Conservation (phyloP, 1,140 invertebrate species). For the Psix sp. region DNA sequence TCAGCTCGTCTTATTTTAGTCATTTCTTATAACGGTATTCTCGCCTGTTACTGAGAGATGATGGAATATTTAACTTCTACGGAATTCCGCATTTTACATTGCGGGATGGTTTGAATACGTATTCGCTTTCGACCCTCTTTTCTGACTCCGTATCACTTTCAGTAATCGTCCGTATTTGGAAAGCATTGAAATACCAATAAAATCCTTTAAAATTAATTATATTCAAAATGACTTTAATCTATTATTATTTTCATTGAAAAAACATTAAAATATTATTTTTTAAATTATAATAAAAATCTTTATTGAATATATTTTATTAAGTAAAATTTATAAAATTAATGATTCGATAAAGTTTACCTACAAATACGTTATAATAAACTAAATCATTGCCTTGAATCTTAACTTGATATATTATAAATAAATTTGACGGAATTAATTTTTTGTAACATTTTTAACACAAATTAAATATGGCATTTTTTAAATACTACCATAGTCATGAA, state of each 20-base stretch:
- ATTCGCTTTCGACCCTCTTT: conserved; percentile 45
- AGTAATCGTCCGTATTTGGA: conserved; percentile 44
- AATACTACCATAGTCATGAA: no score
- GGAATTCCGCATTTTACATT: conserved; percentile 52
- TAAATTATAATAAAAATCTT: no score
- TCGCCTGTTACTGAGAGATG: conserved; percentile 22
- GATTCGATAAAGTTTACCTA: no score
- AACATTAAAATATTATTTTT: no score
- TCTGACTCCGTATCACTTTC: conserved; percentile 40
- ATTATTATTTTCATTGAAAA: background rate
- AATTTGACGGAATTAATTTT: no score
- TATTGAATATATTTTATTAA: no score
- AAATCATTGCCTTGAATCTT: no score
- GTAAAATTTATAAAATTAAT: no score
- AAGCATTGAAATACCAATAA: conserved; percentile 37
- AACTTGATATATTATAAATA: no score
- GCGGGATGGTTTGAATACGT: conserved; percentile 49
- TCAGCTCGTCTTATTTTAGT: conserved; percentile 21
- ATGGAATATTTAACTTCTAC: conserved; percentile 50
- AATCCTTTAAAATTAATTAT: conserved; percentile 21
- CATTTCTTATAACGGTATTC: conserved; percentile 20
- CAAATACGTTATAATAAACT: no score
- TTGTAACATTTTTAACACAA: no score
- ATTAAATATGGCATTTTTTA: no score
- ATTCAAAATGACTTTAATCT: background rate